These are phyloP conservation scores for Philantomba maxwellii DNA, from an alignment of 2,113 vertebrate species.

Conservation along the genomic window DNA sequence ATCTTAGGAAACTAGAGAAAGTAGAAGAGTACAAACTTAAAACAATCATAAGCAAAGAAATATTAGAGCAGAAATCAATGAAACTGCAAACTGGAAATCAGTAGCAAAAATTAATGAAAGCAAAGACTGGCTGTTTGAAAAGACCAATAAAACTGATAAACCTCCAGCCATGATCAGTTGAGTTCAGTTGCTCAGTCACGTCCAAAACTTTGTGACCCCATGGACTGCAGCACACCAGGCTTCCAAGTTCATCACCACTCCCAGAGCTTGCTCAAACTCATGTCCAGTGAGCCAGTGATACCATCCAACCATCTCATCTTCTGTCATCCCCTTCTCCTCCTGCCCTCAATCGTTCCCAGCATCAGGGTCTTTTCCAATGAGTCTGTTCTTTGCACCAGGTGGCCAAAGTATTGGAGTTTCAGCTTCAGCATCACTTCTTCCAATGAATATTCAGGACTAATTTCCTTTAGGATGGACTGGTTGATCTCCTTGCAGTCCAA, in stretches of 20 bases:
- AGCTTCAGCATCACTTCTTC: background rate
- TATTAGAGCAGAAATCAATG: background rate
- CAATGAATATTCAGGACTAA: background rate
- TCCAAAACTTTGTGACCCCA: background rate
- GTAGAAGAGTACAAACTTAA: background rate
- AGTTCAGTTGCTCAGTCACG: background rate
- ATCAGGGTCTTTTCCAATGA: background rate
- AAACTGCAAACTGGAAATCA: slow-evolving; percentile 12
- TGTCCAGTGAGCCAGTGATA: background rate
- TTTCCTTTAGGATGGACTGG: background rate
- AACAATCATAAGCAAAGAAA: background rate
- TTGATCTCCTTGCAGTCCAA: background rate
- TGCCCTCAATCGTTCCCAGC: background rate
- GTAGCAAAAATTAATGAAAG: slow-evolving; percentile 19
- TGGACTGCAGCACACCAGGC: background rate
- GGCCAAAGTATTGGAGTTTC: background rate
- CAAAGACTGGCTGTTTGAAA: background rate
- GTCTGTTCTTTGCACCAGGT: background rate
- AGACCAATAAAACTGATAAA: slow-evolving; percentile 4
- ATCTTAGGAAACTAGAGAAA: slow-evolving; percentile 1
- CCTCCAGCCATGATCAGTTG: background rate
- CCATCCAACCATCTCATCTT: background rate
- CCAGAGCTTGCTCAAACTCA: background rate
- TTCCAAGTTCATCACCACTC: background rate
- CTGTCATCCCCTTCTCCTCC: background rate